phyloP scores from a whole-genome alignment of 2,113 vertebrate species.

The Apus apus region DNA sequence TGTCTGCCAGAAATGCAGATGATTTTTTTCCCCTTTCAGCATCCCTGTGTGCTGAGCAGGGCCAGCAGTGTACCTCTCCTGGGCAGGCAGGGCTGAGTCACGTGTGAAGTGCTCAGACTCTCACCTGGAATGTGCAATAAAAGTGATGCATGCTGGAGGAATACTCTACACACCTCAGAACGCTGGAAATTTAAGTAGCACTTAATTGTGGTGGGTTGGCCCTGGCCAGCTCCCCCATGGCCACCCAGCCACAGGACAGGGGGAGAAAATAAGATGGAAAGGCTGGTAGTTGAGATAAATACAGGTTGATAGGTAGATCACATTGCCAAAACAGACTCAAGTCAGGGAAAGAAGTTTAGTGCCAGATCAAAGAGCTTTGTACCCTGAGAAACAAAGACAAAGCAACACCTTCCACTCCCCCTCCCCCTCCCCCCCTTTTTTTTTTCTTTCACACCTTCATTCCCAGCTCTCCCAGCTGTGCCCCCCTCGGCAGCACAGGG shows the following conservation, averaged over 20 bases:
- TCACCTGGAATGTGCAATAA: neutral
- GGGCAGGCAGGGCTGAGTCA: neutral
- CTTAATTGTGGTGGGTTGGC: neutral
- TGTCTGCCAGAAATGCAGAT: neutral
- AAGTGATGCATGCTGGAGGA: neutral
- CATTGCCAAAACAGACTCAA: accelerated
- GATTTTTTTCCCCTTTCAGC: neutral
- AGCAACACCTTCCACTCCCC: accelerated
- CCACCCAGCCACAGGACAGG: accelerated
- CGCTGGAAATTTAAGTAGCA: neutral
- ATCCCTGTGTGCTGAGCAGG: neutral
- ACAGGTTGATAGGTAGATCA: neutral
- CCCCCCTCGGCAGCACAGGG: accelerated
- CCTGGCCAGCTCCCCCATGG: accelerated
- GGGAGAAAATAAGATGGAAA: neutral
- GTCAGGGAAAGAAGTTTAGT: neutral
- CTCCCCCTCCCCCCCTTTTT: no score
- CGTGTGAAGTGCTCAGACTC: accelerated
- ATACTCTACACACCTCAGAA: neutral
- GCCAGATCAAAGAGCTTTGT: neutral
- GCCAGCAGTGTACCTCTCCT: neutral
- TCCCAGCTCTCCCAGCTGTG: neutral
- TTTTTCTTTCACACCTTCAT: neutral
- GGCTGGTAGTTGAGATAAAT: neutral
- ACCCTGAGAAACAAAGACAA: neutral